Percentiles rank a stretch among this genome's conserved stretches.
Evolutionary conservation across 2,888 invertebrate genomes (phyloP).

Genomic region (Nephrotoma flavescens): DNA sequence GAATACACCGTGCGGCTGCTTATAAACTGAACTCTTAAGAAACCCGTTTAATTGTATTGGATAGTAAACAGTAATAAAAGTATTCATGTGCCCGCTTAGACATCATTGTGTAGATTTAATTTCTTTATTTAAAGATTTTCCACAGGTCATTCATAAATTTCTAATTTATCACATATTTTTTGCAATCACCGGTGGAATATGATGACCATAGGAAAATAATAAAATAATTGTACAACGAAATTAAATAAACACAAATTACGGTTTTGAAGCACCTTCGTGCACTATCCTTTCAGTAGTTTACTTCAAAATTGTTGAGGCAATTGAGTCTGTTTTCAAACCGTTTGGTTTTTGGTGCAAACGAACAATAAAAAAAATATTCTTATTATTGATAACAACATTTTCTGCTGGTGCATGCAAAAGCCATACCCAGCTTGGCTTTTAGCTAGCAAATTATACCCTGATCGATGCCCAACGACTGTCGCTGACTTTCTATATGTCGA

Average conservation of each 20-base stretch:
- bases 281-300: neutral
- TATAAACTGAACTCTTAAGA: neutral
- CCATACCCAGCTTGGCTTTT: slow-evolving; percentile 5
- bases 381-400: slow-evolving; percentile 1
- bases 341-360: neutral
- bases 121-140: neutral
- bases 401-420: neutral
- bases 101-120: neutral
- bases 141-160: neutral
- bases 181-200: neutral
- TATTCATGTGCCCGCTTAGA: neutral
- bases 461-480: slow-evolving; percentile 20
- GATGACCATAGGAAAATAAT: neutral
- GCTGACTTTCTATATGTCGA: slow-evolving; percentile 2
- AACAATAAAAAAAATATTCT: neutral
- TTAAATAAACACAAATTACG: neutral
- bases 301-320: neutral
- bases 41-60: neutral
- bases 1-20: neutral
- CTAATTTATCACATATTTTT: neutral
- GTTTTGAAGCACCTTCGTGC: neutral
- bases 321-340: neutral
- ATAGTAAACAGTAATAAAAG: neutral
- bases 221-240: neutral
- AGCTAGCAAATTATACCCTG: slow-evolving; percentile 34